A percentile compares a stretch with the other conserved stretches of the same genome.
These are phyloP conservation scores for Sialia sialis DNA, from an alignment of 2,113 vertebrate species.

Conservation along the genomic window DNA sequence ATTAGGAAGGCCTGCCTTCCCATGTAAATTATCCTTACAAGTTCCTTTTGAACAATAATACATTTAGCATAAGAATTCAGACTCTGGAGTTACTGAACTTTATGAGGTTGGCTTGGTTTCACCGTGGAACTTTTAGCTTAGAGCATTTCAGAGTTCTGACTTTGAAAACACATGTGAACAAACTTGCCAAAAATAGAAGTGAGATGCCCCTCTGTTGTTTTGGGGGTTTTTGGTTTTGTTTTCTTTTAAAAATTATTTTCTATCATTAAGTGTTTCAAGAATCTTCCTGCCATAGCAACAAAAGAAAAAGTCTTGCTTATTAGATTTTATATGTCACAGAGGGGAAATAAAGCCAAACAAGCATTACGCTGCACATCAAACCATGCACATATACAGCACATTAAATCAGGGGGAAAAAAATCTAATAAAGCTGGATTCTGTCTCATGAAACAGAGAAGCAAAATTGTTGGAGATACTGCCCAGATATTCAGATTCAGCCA, in stretches of 20 bases:
- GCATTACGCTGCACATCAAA: constrained; percentile 39
- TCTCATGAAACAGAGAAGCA: constrained; percentile 38
- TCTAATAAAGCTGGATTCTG: constrained; percentile 55
- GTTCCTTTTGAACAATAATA: constrained; percentile 32
- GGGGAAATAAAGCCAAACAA: constrained; percentile 58
- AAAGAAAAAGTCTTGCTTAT: constrained; percentile 43
- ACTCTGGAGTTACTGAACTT: constrained; percentile 37
- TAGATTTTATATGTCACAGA: constrained; percentile 56
- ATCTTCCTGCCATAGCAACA: constrained; percentile 36
- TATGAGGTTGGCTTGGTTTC: constrained; percentile 38
- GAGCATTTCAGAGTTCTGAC: constrained; percentile 11
- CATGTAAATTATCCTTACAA: neutral
- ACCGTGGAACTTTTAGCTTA: constrained; percentile 6
- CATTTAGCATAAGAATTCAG: constrained; percentile 5
- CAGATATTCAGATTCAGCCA: constrained; percentile 30
- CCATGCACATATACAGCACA: constrained; percentile 29
- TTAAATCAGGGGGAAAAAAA: constrained; percentile 18
- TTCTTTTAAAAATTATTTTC: neutral
- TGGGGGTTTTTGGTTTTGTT: no score
- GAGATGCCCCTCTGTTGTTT: constrained; percentile 9
- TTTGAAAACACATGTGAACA: constrained; percentile 37
- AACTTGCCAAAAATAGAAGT: constrained; percentile 50
- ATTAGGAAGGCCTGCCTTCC: constrained; percentile 18
- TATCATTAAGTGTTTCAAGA: constrained; percentile 41
- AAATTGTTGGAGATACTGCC: constrained; percentile 44